These are phyloP conservation scores for Tautogolabrus adspersus DNA, from an alignment of 2,113 vertebrate genomes.

Conservation along the genomic window DNA sequence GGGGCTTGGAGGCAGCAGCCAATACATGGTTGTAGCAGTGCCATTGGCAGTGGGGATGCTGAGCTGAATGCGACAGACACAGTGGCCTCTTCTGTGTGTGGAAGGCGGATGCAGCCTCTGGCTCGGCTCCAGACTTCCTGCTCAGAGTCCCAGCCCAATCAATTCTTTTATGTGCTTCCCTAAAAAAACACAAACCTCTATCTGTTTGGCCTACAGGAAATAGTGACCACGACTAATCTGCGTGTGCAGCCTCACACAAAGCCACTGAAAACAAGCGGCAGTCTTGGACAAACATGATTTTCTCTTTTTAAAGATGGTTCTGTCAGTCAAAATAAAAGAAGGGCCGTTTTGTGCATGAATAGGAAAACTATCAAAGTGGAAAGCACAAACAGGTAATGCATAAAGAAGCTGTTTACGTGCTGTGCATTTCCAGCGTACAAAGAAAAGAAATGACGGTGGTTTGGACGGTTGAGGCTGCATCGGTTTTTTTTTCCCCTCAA, in stretches of 20 bases:
- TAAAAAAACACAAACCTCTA: constrained; percentile 68
- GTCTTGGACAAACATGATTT: constrained; percentile 11
- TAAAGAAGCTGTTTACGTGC: neutral
- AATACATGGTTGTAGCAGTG: constrained; percentile 55
- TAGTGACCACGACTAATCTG: constrained; percentile 63
- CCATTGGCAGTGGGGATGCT: constrained; percentile 64
- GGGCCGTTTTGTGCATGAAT: constrained; percentile 16
- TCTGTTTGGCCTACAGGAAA: constrained; percentile 72
- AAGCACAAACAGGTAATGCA: constrained; percentile 15
- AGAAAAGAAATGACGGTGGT: neutral
- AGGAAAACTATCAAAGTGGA: neutral
- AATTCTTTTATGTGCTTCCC: constrained; percentile 72
- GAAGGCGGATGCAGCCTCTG: constrained; percentile 70
- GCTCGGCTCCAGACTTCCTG: constrained; percentile 77
- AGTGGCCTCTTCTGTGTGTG: constrained; percentile 70
- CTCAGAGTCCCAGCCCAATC: constrained; percentile 78
- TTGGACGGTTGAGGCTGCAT: neutral
- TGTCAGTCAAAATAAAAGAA: constrained; percentile 35
- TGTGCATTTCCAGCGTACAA: constrained; percentile 5
- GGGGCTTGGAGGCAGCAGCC: constrained; percentile 56
- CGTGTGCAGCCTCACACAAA: constrained; percentile 41
- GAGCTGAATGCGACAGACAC: constrained; percentile 66
- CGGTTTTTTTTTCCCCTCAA: neutral
- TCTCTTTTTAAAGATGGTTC: neutral
- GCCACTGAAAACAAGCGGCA: constrained; percentile 52